Evolutionary conservation across 64 coral and sea anemone species (phyloP), one percentile per base, ranked within the genome.

Genomic region (Trachythela sp.): DNA sequence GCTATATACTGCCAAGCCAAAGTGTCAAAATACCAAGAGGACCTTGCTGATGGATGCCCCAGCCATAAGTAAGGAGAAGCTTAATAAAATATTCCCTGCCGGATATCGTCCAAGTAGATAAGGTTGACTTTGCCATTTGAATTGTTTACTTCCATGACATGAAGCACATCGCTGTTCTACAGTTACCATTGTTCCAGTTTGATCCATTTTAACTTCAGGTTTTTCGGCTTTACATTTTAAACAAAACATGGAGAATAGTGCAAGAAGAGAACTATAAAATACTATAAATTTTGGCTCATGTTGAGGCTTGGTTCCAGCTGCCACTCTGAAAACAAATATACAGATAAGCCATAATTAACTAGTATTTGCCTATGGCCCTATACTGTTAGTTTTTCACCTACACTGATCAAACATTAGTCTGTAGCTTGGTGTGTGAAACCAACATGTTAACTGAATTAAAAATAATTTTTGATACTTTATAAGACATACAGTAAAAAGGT

Each of bases 131-230:
- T 26, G 17, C 68, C 68, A 72, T 35, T 26, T 27, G 33, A 72
- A 72, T 72, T 14, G 68, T 26, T 72, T n/a, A n/a, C n/a, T 72
- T 72, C 11, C 68, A 14, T 72, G 68, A 26, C 68, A 72, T 26
- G 26, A 24, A 24, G 17, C 33, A 35, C 68, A 72, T 31, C 26
- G 9, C 29, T 72, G 68, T 72, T 72, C 68, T 31, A 72, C 68
- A 72, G 68, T 72, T 22, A 72, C 68, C 68, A 72, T 72, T 14
- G 68, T 72, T 9, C 68, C 68, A 72, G 17, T 72, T 26, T 72
- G 68, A 24, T 72, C 68, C 68, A 72, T 72, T 72, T 72, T 72
- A 9, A 29, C 33, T 5, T 35, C 33, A 24, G 68, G 68, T 11
- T 27, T 35, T 31, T 72, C 68, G 9, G 68, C 11, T 72, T 72